Evolutionary conservation across 2,888 invertebrate genomes (phyloP).

Genomic region (Drosophila mimetica): DNA sequence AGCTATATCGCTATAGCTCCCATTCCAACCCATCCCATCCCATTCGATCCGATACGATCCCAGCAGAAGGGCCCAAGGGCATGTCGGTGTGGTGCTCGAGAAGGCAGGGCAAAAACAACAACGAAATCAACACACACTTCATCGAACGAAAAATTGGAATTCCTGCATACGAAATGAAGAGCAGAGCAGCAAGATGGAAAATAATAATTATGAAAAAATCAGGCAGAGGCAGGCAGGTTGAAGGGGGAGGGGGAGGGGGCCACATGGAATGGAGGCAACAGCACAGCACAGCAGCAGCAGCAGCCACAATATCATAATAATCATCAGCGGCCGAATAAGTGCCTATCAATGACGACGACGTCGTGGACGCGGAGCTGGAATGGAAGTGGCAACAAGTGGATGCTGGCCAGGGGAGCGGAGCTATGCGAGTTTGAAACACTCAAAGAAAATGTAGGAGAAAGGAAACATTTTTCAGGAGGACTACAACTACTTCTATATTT

Average conservation of each 20-base stretch:
- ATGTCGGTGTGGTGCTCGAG: slow-evolving; percentile 65
- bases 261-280: slow-evolving; percentile 45
- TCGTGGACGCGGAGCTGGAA: slow-evolving; percentile 37
- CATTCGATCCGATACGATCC: not conserved
- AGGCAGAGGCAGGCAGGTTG: slow-evolving; percentile 21
- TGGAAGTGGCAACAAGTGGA: slow-evolving; percentile 56
- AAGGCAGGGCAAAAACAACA: slow-evolving; percentile 55
- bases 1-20: not conserved
- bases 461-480: too few species aligned
- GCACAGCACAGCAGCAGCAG: slow-evolving; percentile 49
- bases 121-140: slow-evolving; percentile 80
- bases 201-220: slow-evolving; percentile 73
- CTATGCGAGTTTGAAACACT: slow-evolving; percentile 36
- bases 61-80: slow-evolving; percentile 77
- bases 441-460: slow-evolving; percentile 1
- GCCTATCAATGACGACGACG: slow-evolving; percentile 81
- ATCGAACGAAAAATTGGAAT: slow-evolving; percentile 81
- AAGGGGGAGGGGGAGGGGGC: slow-evolving; percentile 26
- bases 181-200: slow-evolving; percentile 73
- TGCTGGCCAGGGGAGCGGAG: slow-evolving; percentile 16
- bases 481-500: too few species aligned
- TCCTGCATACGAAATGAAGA: slow-evolving; percentile 81
- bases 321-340: slow-evolving; percentile 73
- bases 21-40: not conserved
- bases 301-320: slow-evolving; percentile 74